Conservation (phyloP, 2,888 invertebrate genomes). For the Drosophila mercatorum region DNA sequence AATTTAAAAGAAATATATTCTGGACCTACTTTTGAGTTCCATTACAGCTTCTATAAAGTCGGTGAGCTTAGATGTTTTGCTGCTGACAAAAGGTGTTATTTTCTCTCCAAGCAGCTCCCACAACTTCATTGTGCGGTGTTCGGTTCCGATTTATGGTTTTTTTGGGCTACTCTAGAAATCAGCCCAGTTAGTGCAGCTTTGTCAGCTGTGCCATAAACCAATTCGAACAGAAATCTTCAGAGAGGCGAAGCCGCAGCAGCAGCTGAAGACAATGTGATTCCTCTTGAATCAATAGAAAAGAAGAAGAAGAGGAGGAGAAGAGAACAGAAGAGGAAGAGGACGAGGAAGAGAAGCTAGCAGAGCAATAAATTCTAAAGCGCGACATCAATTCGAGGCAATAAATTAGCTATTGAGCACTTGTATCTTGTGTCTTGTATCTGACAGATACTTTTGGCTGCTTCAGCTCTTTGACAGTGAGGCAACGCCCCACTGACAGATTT, state of each 20-base stretch:
- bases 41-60: not conserved
- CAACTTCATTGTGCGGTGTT: conserved; percentile 6
- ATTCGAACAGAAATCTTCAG: conserved; percentile 39
- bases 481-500: conserved; percentile 80
- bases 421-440: conserved; percentile 67
- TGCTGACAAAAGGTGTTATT: not conserved
- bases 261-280: conserved; percentile 18
- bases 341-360: not conserved
- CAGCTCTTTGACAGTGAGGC: conserved; percentile 68
- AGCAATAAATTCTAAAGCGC: conserved; percentile 57
- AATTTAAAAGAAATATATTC: not conserved
- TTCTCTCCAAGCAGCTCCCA: not conserved
- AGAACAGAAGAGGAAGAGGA: not conserved
- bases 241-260: conserved; percentile 3
- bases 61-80: not conserved
- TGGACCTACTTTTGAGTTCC: not conserved
- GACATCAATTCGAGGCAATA: conserved; percentile 72
- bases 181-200: conserved; percentile 54
- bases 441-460: conserved; percentile 51
- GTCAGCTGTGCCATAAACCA: conserved; percentile 43
- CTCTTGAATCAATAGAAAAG: conserved; percentile 22
- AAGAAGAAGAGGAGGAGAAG: not conserved
- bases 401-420: conserved; percentile 62
- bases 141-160: conserved; percentile 13
- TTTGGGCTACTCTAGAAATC: conserved; percentile 40